A percentile compares a stretch with the other conserved stretches of the same genome.
Conservation (phyloP, 2,113 vertebrate genomes). For the Myanophis thanlyinensis region DNA sequence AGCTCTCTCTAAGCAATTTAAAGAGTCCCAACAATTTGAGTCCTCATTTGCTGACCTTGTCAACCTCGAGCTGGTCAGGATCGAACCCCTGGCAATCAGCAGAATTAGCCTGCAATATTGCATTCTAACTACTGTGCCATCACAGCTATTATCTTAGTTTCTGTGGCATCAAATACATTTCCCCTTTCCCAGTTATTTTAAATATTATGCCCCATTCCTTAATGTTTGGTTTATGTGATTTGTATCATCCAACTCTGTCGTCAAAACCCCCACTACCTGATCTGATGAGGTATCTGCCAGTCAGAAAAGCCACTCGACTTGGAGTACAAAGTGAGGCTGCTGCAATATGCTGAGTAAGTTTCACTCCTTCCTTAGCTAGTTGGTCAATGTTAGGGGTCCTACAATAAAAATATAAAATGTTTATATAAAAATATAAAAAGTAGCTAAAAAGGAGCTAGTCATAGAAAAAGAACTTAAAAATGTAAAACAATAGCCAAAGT, state of each 20-base stretch:
- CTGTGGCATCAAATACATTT: not conserved
- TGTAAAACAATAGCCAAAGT: not conserved
- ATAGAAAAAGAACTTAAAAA: not conserved
- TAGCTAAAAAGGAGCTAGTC: not conserved
- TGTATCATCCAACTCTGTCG: not conserved
- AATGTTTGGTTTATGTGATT: not conserved
- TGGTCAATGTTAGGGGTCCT: constrained; percentile 83
- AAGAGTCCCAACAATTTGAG: not conserved
- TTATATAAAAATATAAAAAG: not conserved
- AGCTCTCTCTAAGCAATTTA: not conserved
- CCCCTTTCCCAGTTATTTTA: not conserved
- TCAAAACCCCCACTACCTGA: constrained; percentile 67
- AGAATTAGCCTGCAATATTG: not conserved
- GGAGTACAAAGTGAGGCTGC: constrained; percentile 79
- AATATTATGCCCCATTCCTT: not conserved
- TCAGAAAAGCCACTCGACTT: constrained; percentile 83
- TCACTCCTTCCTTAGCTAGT: constrained; percentile 77
- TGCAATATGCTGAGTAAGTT: constrained; percentile 82
- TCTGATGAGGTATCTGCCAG: constrained; percentile 81
- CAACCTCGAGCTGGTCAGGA: not conserved
- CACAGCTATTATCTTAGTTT: not conserved
- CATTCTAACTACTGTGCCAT: not conserved
- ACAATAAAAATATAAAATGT: constrained; percentile 9
- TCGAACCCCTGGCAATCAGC: not conserved
- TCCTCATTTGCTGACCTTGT: not conserved